Conservation (phyloP, 2,888 invertebrate genomes). For the Microchrysa polita region DNA sequence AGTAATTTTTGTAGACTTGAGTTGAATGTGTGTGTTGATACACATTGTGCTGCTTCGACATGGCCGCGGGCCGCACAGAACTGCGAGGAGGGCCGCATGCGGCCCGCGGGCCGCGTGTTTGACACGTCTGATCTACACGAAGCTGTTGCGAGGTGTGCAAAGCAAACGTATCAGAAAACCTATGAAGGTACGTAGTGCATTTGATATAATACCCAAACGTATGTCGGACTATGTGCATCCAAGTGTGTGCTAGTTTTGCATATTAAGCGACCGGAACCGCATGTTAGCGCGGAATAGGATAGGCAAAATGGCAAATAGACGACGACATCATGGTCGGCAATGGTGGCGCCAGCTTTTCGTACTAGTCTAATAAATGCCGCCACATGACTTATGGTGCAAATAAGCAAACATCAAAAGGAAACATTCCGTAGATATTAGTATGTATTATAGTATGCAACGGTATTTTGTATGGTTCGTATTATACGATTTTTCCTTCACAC, state of each 20-base stretch:
- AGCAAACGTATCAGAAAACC: too few relatives aligned
- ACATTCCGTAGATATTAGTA: not conserved
- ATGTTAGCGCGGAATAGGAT: conserved; percentile 27
- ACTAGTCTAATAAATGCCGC: conserved; percentile 26
- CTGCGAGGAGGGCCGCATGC: too few relatives aligned
- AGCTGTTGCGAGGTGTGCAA: too few relatives aligned
- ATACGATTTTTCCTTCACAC: not conserved
- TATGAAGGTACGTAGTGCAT: too few relatives aligned
- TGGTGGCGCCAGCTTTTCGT: conserved; percentile 37
- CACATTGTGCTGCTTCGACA: too few relatives aligned
- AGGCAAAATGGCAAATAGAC: conserved; percentile 20
- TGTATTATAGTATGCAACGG: not conserved
- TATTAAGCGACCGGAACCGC: conserved; percentile 36
- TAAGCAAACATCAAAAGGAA: not conserved
- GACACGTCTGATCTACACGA: too few relatives aligned
- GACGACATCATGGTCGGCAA: too few relatives aligned
- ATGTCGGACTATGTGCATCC: conserved; percentile 30
- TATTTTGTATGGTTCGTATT: conserved; percentile 1
- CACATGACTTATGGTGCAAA: conserved; percentile 6
- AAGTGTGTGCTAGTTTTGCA: conserved; percentile 37
- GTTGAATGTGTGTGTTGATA: too few relatives aligned
- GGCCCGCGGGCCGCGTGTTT: too few relatives aligned
- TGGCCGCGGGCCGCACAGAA: too few relatives aligned
- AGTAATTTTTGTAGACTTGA: too few relatives aligned
- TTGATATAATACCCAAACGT: not conserved